phyloP scores from a whole-genome alignment of 2,888 invertebrate genomes.

The Entomobrya multifasciata region DNA sequence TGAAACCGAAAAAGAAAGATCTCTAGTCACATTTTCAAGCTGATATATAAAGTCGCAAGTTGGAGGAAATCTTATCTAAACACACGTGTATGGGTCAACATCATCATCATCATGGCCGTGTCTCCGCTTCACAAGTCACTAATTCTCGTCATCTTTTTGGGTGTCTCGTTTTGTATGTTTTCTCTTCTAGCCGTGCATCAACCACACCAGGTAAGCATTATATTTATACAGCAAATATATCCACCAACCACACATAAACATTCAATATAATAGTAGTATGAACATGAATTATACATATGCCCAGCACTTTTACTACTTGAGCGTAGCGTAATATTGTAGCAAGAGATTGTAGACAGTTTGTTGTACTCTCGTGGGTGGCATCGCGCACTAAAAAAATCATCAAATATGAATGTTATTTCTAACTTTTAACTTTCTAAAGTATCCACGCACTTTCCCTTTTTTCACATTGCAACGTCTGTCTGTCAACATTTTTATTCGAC shows the following conservation, averaged over 20 bases:
- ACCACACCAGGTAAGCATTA: conserved; percentile 77
- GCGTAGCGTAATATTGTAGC: not conserved
- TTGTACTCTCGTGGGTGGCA: not conserved
- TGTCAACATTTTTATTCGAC: not conserved
- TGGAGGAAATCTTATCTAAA: conserved; percentile 27
- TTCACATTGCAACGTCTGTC: not conserved
- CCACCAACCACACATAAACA: not conserved
- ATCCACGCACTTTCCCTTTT: conserved; percentile 13
- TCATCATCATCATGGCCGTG: conserved; percentile 75
- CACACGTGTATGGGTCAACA: conserved; percentile 69
- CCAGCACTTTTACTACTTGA: too few species aligned
- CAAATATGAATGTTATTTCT: conserved; percentile 46
- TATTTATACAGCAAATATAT: too few species aligned
- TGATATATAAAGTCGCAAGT: not conserved
- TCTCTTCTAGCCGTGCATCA: conserved; percentile 78
- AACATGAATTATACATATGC: not conserved
- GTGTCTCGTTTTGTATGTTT: conserved; percentile 78
- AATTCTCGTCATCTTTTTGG: conserved; percentile 77
- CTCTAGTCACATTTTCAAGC: conserved; percentile 32
- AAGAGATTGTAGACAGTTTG: conserved; percentile 17
- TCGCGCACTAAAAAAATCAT: conserved; percentile 23
- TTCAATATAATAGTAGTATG: not conserved
- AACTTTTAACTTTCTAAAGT: conserved; percentile 46
- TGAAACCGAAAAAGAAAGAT: conserved; percentile 9
- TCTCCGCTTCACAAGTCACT: conserved; percentile 79